These are phyloP conservation scores for Prionace glauca DNA, from an alignment of 2,797 vertebrate genomes.

Conservation along the genomic window DNA sequence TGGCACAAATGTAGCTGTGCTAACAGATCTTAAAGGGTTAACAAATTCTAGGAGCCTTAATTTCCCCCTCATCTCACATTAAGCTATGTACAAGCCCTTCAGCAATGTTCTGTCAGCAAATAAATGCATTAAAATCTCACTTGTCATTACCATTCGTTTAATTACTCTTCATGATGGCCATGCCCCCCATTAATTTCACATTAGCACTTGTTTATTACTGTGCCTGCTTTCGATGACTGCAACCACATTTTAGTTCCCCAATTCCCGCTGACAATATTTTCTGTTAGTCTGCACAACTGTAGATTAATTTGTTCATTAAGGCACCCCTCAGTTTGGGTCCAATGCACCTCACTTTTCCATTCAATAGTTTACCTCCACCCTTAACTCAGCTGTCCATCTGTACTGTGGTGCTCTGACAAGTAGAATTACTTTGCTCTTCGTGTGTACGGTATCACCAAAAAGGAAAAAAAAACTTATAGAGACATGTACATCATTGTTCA, in stretches of 20 bases:
- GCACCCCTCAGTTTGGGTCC: background rate
- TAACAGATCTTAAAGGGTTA: background rate
- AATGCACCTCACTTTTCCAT: too few species aligned
- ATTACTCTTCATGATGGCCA: background rate
- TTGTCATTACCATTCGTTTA: background rate
- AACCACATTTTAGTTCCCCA: background rate
- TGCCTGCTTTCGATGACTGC: background rate
- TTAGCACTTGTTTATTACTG: background rate
- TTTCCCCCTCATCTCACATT: background rate
- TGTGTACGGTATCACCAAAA: background rate
- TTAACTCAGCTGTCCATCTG: background rate
- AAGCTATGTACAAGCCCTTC: background rate
- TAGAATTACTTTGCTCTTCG: background rate
- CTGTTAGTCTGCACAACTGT: background rate
- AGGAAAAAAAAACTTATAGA: background rate
- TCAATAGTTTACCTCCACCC: background rate
- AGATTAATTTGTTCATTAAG: background rate
- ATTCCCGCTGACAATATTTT: background rate
- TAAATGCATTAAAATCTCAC: background rate
- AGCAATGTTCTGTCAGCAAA: background rate
- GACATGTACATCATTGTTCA: background rate
- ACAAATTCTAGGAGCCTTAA: background rate
- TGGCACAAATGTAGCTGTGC: background rate
- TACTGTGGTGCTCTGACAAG: background rate
- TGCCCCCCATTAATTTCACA: background rate